These are phyloP conservation scores for Triops cancriformis DNA, from an alignment of 1,140 invertebrate genomes.

Conservation along the genomic window DNA sequence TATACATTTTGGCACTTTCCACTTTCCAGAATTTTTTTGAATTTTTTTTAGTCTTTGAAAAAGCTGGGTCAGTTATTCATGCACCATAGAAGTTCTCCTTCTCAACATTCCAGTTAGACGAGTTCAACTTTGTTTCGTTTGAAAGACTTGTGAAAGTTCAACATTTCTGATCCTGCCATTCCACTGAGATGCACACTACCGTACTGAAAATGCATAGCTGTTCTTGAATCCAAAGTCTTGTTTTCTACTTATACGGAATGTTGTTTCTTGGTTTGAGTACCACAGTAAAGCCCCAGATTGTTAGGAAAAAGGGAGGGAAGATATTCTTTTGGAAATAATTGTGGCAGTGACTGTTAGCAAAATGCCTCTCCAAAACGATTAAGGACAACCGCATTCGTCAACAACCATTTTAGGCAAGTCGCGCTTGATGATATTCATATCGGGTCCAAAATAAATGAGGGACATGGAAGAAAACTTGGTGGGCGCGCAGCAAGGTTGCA, in stretches of 20 bases:
- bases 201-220: neutral
- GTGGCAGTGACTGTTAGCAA: constrained; percentile 1
- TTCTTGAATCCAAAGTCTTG: neutral
- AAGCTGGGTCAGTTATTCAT: neutral
- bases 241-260: neutral
- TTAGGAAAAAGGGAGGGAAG: neutral
- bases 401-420: constrained; percentile 94
- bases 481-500: constrained; percentile 87
- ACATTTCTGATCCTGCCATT: neutral
- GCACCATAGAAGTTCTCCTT: neutral
- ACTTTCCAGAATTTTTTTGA: neutral
- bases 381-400: constrained; percentile 90
- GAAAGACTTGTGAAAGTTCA: constrained; percentile 6
- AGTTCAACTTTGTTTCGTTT: neutral
- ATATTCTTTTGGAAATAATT: neutral
- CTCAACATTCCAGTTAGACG: neutral
- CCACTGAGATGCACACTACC: neutral
- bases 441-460: constrained; percentile 84
- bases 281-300: neutral
- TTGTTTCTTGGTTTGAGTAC: neutral
- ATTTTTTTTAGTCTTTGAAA: neutral
- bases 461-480: constrained; percentile 85
- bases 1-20: neutral
- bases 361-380: neutral
- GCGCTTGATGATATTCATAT: constrained; percentile 83